phyloP scores from a whole-genome alignment of 2,113 vertebrate species.

The Ptyas mucosa region DNA sequence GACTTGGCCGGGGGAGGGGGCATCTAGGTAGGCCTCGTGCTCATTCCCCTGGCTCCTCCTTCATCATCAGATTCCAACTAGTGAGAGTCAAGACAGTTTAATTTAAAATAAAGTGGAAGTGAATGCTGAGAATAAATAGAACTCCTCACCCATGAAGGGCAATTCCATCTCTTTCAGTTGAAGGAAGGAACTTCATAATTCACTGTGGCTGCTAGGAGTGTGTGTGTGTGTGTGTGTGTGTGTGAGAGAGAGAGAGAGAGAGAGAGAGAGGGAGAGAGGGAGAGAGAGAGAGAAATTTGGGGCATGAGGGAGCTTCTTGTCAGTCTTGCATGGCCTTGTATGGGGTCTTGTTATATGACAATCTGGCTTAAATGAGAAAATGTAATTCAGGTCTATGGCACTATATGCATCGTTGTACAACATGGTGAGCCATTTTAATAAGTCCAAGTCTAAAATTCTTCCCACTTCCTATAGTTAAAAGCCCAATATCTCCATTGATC shows the following conservation, averaged over 20 bases:
- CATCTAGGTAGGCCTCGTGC: neutral
- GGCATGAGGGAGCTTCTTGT: neutral
- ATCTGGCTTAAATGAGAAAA: neutral
- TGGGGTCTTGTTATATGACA: neutral
- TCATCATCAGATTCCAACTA: neutral
- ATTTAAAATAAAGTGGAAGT: neutral
- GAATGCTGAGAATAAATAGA: slow-evolving; percentile 14
- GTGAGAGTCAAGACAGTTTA: neutral
- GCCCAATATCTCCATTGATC: neutral
- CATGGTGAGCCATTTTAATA: neutral
- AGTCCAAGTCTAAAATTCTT: neutral
- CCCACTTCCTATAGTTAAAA: neutral
- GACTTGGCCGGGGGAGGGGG: neutral
- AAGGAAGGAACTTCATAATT: slow-evolving; percentile 15
- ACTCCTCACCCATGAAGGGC: neutral
- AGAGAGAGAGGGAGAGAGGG: too few relatives aligned
- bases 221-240: too few relatives aligned
- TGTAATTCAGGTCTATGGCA: neutral
- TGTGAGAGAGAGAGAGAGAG: too few relatives aligned
- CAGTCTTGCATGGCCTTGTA: neutral
- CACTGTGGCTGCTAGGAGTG: neutral
- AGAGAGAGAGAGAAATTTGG: neutral
- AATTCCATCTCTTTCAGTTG: neutral
- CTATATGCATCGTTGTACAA: neutral
- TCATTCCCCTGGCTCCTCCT: neutral